Evolutionary conservation across 2,888 invertebrate species (phyloP), one percentile per base, ranked within the genome.

Genomic region (Tillus elongatus): DNA sequence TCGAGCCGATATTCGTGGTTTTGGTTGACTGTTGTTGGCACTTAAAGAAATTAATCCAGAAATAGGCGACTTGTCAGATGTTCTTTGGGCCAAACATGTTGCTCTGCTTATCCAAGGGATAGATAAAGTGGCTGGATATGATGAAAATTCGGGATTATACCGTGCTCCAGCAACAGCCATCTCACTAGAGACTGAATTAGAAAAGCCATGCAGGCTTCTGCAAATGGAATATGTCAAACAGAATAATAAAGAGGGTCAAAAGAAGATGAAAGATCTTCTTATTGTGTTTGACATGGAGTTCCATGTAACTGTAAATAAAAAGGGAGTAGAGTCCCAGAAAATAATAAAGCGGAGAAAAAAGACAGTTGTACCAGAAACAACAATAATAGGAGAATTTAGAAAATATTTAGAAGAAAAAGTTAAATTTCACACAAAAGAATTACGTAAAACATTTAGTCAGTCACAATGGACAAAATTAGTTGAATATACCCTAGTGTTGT

Each of bases 281-380:
- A 33, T 24, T 12, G 33, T 33, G 6, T 12, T 33, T 8, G 33
- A 33, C 3, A 3, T 33, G 10, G 32, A 32, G 19, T 32, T 32
- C n/a, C 15, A 32, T 32, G 34, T 34, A 2, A 34, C 26, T 10
- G 14, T 34, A n/a, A 34, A 34, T 34, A 34, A 34, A 28, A 34
- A 27, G 28, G 28, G 13, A 8, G 2, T 27, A n/a, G 14, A 27
- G 14, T 14, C 34, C 6, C 34, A 34, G 11, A 34, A 34, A 27
- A 14, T 27, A 2, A 27, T 27, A n/a, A 27, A 34, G 28, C 13
- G 34, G 2, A 26, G 34, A 10, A 19, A 33, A 33, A 24, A 3
- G 15, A 15, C 16, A n/a, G 15, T 6, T 32, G 4, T 32, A 3
- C 32, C 16, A 9, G 15, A 32, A 16, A 33, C 33, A 3, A 26